Base-by-base conservation (phyloP, 2,888 invertebrate species). In the Parasteatoda lunata region DNA sequence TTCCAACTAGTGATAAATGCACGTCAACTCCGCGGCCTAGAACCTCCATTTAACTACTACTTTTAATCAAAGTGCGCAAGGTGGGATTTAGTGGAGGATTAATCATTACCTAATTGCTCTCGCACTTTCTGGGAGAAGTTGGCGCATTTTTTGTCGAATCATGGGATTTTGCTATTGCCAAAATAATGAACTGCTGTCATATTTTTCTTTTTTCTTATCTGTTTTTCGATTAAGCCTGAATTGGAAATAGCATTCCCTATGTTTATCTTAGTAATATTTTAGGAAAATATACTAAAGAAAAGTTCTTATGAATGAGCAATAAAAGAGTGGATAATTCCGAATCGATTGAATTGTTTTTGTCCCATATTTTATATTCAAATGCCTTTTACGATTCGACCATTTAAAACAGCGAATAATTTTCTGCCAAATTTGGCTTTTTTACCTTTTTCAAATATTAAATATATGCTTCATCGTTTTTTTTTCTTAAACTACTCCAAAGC, bases 1-100 rank as follows among this genome's bases (percentile, higher is more conserved):
- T 13, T 5, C 30, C 45, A 52, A 52, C 30, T 51, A 45, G 52
- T 66, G 66, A 77, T 68, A 77, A 77, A 47, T 64, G 64, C 59
- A 49, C 66, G 72, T 15, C 72, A 15, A 11, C 52, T 30, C 30
- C 52, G 54, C 45, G 49, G 49, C 49, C 15, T 13, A 51, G 30
- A 54, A 8, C 76, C 54, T 54, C 30, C 15, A 8, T 47, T 69
- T 78, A 54, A 78, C 52, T 69, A 47, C 54, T 49, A 15, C 77
- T 48, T 70, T 78, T 78, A 70, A 70, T 78, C 77, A 78, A n/a
- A 48, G 47, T n/a, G 48, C 69, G 45, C 51, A 47, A 69, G 77
- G 69, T 68, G 47, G 77, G 77, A 70, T 78, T 78, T 78, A 78
- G 51, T 59, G 15, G 47, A 54, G 77, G 77, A 78, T 78, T 78